A percentile compares a stretch with the other conserved stretches of the same genome.
phyloP scores from a whole-genome alignment of 1,140 invertebrate species.

The Heliothis virescens region DNA sequence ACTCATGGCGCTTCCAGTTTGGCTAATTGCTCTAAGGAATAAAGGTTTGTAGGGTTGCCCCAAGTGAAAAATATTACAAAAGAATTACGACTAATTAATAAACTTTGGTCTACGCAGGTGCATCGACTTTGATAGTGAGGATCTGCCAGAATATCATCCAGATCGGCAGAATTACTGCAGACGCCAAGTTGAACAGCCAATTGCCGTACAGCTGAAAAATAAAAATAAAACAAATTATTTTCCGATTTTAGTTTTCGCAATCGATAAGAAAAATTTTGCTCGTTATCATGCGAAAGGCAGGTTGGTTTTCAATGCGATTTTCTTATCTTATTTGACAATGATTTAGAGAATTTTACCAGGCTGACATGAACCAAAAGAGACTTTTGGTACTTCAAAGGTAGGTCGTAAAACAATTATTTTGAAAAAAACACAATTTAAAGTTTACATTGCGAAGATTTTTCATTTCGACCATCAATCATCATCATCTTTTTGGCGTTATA shows the following conservation, averaged over 20 bases:
- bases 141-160: constrained; percentile 88
- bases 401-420: no score
- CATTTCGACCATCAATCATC: no score
- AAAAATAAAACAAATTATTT: constrained; percentile 36
- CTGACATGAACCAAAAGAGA: not conserved
- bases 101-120: not conserved
- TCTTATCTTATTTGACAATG: not conserved
- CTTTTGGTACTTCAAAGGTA: no score
- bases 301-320: not conserved
- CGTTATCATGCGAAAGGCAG: not conserved
- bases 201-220: constrained; percentile 88
- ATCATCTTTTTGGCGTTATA: no score
- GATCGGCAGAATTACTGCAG: constrained; percentile 85
- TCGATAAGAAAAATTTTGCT: not conserved
- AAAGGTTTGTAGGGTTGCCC: no score
- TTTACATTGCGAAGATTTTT: no score
- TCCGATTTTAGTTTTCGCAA: not conserved
- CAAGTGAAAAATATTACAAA: no score
- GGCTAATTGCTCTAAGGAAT: no score
- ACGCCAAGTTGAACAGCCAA: constrained; percentile 87
- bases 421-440: no score
- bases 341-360: not conserved
- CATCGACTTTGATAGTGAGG: constrained; percentile 63
- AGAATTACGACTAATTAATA: no score
- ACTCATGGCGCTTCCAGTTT: no score